These are phyloP conservation scores for Rotaria macrura DNA, from an alignment of 2,888 invertebrate species.

Conservation along the genomic window DNA sequence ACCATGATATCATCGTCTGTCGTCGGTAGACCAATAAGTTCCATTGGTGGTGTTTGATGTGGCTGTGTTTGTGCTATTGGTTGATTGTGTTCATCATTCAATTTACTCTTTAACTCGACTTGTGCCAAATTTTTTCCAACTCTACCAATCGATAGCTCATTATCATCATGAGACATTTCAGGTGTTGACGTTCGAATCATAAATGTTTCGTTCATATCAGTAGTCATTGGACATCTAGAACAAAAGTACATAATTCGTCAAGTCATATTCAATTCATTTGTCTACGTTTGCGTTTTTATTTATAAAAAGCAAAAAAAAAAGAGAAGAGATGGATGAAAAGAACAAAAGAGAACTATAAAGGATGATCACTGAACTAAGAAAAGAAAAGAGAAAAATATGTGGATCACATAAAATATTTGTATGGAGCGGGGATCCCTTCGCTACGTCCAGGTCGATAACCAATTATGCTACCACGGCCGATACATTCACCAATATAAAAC, in stretches of 20 bases:
- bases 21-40: background rate
- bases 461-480: slow-evolving; percentile 78
- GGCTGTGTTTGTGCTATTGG: background rate
- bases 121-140: background rate
- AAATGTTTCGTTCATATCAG: background rate
- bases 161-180: background rate
- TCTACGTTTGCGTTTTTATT: background rate
- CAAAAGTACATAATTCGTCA: background rate
- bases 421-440: background rate
- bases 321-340: background rate
- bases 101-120: background rate
- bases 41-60: background rate
- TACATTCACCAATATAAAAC: slow-evolving; percentile 92
- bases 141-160: background rate
- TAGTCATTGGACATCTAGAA: background rate
- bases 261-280: background rate
- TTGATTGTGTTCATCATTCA: background rate
- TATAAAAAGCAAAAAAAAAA: background rate
- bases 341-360: background rate
- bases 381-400: background rate
- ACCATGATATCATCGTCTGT: background rate
- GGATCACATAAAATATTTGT: slow-evolving; percentile 18
- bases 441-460: slow-evolving; percentile 54
- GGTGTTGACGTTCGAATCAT: background rate
- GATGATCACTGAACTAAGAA: background rate